Conservation (phyloP, 1,140 invertebrate genomes). For the Paraescarpia echinospica region DNA sequence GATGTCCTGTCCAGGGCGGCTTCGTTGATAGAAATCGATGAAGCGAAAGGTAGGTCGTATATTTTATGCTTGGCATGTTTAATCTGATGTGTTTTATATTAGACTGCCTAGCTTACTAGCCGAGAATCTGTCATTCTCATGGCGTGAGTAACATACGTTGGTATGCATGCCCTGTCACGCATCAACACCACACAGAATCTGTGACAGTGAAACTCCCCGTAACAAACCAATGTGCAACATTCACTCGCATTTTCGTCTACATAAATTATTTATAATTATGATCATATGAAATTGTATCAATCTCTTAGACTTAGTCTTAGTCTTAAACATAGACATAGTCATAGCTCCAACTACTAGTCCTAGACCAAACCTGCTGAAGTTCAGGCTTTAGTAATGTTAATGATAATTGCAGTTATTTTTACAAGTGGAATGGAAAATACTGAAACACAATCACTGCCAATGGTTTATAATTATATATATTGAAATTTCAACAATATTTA, state of each 20-base stretch:
- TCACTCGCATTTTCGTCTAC: neutral
- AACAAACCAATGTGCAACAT: neutral
- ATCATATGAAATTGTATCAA: neutral
- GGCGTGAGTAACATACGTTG: conserved; percentile 17
- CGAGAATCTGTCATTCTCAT: conserved; percentile 29
- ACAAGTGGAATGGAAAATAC: neutral
- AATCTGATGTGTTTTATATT: conserved; percentile 26
- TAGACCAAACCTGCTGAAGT: too few relatives aligned
- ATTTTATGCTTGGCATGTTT: conserved; percentile 15
- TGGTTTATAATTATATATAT: neutral
- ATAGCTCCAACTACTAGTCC: too few relatives aligned
- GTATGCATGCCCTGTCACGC: neutral
- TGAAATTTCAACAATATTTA: neutral
- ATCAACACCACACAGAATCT: neutral
- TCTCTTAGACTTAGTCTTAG: too few relatives aligned
- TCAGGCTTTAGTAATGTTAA: too few relatives aligned
- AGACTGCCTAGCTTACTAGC: conserved; percentile 32
- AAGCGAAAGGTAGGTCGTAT: conserved; percentile 26
- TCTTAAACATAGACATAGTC: too few relatives aligned
- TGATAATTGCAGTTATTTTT: neutral
- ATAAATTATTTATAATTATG: neutral
- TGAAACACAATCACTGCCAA: neutral
- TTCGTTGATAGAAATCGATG: conserved; percentile 71
- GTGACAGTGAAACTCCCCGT: too few relatives aligned
- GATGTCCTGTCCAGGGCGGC: conserved; percentile 86